phyloP scores from a whole-genome alignment of 2,113 vertebrate species.

The Pavo muticus region DNA sequence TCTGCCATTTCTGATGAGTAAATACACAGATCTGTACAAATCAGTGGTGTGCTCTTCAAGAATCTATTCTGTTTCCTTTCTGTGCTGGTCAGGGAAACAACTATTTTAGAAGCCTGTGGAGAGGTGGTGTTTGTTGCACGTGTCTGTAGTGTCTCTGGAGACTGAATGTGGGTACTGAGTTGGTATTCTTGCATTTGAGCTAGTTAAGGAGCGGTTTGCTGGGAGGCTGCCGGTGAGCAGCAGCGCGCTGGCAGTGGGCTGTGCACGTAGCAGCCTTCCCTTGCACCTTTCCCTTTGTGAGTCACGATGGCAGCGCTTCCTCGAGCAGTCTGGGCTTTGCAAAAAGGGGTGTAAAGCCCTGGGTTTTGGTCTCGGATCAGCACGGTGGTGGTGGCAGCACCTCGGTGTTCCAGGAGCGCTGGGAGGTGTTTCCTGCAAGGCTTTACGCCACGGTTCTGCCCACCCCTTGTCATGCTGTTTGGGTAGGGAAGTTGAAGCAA shows the following conservation, averaged over 20 bases:
- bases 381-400: background rate
- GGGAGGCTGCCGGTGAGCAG: background rate
- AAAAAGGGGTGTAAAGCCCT: background rate
- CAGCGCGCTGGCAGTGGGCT: background rate
- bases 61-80: background rate
- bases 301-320: background rate
- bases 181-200: background rate
- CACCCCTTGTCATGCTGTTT: background rate
- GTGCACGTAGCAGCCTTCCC: background rate
- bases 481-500: background rate
- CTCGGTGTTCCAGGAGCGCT: background rate
- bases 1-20: conserved; percentile 39
- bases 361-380: background rate
- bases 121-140: background rate
- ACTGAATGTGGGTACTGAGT: background rate
- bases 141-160: conserved; percentile 5
- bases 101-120: background rate
- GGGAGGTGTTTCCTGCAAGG: background rate
- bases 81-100: background rate
- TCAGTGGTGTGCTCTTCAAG: background rate
- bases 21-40: background rate
- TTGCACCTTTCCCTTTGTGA: background rate
- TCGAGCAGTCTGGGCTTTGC: fast-evolving
- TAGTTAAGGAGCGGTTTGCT: conserved; percentile 3
- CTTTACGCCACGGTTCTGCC: background rate